A percentile compares a stretch with the other conserved stretches of the same genome.
These are phyloP conservation scores for Oncorhynchus tshawytscha DNA, from an alignment of 2,113 vertebrate species.

Conservation along the genomic window DNA sequence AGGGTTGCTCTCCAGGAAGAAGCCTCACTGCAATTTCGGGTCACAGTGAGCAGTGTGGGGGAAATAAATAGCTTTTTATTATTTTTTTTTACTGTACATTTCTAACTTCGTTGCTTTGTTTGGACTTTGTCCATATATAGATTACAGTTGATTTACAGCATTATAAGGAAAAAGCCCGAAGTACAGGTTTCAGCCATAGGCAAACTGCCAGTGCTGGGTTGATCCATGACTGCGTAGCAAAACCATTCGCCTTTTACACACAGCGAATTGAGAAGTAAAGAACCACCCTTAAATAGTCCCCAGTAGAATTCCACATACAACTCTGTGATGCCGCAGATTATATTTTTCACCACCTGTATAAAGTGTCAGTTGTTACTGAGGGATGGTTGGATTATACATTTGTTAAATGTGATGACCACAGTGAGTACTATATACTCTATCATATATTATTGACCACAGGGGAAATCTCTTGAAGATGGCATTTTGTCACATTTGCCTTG, in stretches of 20 bases:
- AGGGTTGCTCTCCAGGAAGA: too few species aligned
- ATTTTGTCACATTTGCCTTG: background rate
- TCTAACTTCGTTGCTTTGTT: conserved; percentile 1
- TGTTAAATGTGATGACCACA: conserved; percentile 16
- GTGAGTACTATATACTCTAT: background rate
- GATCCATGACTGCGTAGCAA: conserved; percentile 32
- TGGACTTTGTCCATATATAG: background rate
- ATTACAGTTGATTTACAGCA: background rate
- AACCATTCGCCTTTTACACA: conserved; percentile 15
- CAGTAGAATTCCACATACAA: conserved; percentile 8
- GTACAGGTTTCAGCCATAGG: background rate
- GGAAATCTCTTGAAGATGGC: conserved; percentile 3
- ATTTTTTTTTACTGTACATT: conserved; percentile 17
- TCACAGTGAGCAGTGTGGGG: conserved; percentile 43
- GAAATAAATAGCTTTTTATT: background rate
- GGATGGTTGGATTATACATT: conserved; percentile 6
- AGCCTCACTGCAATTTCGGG: conserved; percentile 14
- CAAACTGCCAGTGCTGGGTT: conserved; percentile 29
- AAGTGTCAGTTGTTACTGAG: conserved; percentile 10
- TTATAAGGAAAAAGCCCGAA: too few species aligned
- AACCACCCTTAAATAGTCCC: conserved; percentile 13
- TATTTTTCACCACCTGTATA: background rate
- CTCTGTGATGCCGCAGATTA: background rate
- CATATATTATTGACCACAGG: background rate
- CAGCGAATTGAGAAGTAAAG: conserved; percentile 2